Base-by-base conservation (phyloP, 1,140 invertebrate species). In the Acyrthosiphon pisum region DNA sequence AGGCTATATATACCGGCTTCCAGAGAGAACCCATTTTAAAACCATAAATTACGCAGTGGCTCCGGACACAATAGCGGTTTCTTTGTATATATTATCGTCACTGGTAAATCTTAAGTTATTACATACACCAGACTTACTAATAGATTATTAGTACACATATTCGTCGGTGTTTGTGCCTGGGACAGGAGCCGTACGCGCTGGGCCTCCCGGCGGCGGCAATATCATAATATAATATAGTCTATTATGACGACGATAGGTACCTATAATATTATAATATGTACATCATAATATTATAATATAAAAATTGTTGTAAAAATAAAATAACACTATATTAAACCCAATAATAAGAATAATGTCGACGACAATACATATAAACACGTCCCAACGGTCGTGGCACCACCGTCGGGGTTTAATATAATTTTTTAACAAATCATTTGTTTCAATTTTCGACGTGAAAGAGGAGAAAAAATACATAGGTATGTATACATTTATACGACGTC, bases 21-120 rank as follows among this genome's bases (percentile, higher is more conserved):
- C 46, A 81, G 56, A 83, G n/a, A 53, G 91, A 84, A 53, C 76
- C 76, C 46, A 93, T 93, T 93, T 93, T 56, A 86, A 93, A 93
- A 93, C 76, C 91, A 93, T 93, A 93, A 93, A 93, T 93, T 84
- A 93, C 89, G 56, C 81, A 83, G 81, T 35, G 91, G 81, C 48
- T 84, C 26, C 91, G 46, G 81, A 86, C 88, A 68, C 91, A 93
- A 93, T 93, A 86, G 91, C 91, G 91, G 91, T 93, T 93, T 93
- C 91, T 93, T 93, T 93, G 76, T 93, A 86, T 46, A 84, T 35
- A 92, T 92, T 92, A 93, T 93, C 91, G 81, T 93, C 91, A 86
- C 91, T 48, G 91, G 91, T 93, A 93, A 93, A 93, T 93, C 91
- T 93, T 83, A 53, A 93, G 81, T 93, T 86, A 86, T 93, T 86